Conservation (phyloP, 2,888 invertebrate species). For the Tetragnatha montana region DNA sequence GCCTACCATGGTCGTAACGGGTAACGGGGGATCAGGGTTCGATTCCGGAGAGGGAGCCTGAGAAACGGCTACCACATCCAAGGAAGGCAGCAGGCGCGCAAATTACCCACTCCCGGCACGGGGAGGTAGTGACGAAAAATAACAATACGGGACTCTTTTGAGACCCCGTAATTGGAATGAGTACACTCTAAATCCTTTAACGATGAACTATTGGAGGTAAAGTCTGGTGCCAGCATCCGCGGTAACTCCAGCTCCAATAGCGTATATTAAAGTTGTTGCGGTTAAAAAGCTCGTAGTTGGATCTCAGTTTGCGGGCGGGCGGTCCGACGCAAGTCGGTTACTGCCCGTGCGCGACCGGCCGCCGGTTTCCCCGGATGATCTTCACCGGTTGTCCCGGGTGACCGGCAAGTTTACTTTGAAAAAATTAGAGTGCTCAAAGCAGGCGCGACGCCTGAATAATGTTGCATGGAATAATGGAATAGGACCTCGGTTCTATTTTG, state of each 20-base stretch:
- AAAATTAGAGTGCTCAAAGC: too few relatives aligned
- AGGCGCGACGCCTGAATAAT: too few relatives aligned
- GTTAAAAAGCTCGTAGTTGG: slow-evolving; percentile 83
- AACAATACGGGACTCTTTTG: slow-evolving; percentile 78
- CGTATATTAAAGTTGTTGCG: slow-evolving; percentile 85
- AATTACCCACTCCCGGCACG: slow-evolving; percentile 79
- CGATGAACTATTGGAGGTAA: slow-evolving; percentile 82
- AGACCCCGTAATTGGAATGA: slow-evolving; percentile 80
- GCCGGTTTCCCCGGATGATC: slow-evolving; percentile 66
- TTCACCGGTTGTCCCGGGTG: too few relatives aligned
- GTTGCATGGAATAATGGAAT: background rate
- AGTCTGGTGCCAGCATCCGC: slow-evolving; percentile 85
- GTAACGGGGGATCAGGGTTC: slow-evolving; percentile 86
- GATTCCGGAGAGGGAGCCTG: slow-evolving; percentile 84
- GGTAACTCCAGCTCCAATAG: slow-evolving; percentile 84
- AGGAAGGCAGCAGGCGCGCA: slow-evolving; percentile 81
- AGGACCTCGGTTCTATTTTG: slow-evolving; percentile 23
- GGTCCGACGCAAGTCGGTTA: slow-evolving; percentile 74
- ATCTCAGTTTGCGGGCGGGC: slow-evolving; percentile 76
- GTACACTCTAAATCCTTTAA: slow-evolving; percentile 80
- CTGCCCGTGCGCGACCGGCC: too few relatives aligned
- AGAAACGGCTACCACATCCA: slow-evolving; percentile 84
- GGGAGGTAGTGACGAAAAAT: slow-evolving; percentile 83
- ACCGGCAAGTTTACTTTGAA: too few relatives aligned
- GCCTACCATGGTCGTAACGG: slow-evolving; percentile 83